A percentile compares a stretch with the other conserved stretches of the same genome.
phyloP scores from a whole-genome alignment of 92 coral and sea anemone genomes.

The Zoanthus gigantus region DNA sequence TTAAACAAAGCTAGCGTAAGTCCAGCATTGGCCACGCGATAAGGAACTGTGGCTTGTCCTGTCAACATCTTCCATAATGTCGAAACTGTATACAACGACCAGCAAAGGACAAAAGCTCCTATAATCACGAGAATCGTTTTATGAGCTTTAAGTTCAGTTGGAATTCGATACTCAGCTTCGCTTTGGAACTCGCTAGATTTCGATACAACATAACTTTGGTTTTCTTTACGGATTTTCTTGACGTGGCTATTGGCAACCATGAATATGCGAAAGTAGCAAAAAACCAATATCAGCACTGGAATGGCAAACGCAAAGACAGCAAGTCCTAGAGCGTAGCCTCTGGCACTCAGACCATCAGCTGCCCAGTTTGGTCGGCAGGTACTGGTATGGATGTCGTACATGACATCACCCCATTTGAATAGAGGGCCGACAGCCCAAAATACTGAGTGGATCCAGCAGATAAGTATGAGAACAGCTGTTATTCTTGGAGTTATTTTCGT shows the following conservation, averaged over 20 bases:
- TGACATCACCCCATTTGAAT: constrained; percentile 62
- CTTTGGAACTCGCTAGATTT: not conserved
- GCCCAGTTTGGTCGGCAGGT: constrained; percentile 76
- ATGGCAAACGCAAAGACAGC: constrained; percentile 51
- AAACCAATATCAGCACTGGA: constrained; percentile 59
- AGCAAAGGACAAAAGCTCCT: constrained; percentile 59
- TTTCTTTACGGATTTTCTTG: constrained; percentile 53
- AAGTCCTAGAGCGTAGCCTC: constrained; percentile 49
- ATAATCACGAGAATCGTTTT: constrained; percentile 66
- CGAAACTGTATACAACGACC: constrained; percentile 55
- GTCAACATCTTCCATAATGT: constrained; percentile 55
- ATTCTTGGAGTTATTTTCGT: constrained; percentile 54
- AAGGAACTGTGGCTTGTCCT: constrained; percentile 54
- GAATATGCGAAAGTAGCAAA: constrained; percentile 64
- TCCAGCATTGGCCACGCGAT: constrained; percentile 62
- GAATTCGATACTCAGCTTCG: not conserved
- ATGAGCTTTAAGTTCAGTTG: constrained; percentile 65
- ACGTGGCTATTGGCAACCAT: constrained; percentile 54
- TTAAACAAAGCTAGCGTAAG: constrained; percentile 63
- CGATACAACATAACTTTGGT: constrained; percentile 39
- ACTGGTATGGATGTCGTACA: constrained; percentile 52
- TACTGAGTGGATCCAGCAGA: constrained; percentile 67
- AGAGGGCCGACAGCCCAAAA: constrained; percentile 70
- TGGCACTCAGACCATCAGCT: constrained; percentile 46
- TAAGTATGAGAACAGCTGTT: constrained; percentile 50